phyloP scores from a whole-genome alignment of 64 coral and sea anemone genomes.

The Stichodactyla mertensii region DNA sequence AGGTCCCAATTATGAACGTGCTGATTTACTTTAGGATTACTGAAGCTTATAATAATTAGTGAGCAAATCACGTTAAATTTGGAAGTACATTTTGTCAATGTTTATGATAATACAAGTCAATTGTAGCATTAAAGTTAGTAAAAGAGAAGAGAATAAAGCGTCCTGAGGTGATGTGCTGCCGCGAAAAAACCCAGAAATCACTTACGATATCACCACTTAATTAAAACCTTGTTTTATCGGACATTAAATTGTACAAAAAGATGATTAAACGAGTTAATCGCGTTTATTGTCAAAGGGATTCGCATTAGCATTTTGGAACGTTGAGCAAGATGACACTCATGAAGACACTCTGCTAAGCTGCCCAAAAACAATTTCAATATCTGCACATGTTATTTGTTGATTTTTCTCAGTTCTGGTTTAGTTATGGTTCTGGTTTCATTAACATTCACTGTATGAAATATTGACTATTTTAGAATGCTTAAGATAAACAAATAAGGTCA shows the following conservation, averaged over 20 bases:
- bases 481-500: not conserved
- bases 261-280: not conserved
- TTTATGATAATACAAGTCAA: not conserved
- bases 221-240: not conserved
- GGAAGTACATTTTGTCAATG: not conserved
- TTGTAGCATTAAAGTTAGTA: not conserved
- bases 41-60: not conserved
- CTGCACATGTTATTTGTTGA: too few relatives aligned
- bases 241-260: not conserved
- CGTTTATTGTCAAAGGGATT: not conserved
- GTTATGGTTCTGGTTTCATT: too few relatives aligned
- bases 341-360: too few relatives aligned
- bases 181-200: not conserved
- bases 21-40: conserved; percentile 5
- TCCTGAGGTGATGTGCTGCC: not conserved
- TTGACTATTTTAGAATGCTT: not conserved
- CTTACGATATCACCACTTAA: not conserved
- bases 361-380: too few relatives aligned
- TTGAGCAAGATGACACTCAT: not conserved
- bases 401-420: too few relatives aligned
- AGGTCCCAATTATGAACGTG: not conserved
- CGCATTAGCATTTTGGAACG: not conserved
- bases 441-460: not conserved
- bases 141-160: not conserved
- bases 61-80: not conserved